Base-by-base conservation (phyloP, 2,888 invertebrate genomes). In the Rhingia campestris region DNA sequence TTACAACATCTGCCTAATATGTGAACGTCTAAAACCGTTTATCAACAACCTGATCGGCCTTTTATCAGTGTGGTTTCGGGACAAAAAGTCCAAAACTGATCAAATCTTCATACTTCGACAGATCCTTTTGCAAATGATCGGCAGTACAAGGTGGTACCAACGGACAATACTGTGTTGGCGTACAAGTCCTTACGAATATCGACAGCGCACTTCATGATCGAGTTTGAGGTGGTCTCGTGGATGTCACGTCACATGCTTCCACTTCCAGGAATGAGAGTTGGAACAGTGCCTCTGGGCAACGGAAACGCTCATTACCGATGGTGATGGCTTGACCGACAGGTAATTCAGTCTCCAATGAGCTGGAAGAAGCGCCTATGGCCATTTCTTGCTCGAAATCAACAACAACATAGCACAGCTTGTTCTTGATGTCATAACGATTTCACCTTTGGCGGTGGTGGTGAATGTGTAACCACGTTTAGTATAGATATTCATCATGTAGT, bases 191-290 rank as follows among this genome's bases (percentile, higher is more conserved):
- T 97, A 94, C 97, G 95, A 94, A 98, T 98, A 92, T 97, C 97
- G 79, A 98, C 97, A 92, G 98, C 98, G 93, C 98, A 98, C 94
- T 97, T 98, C 98, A 98, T 98, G 94, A 98, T 98, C 75, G 97
- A 97, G 92, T 98, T 97, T 95, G 97, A 98, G 39, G 96, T 96
- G 88, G 96, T 96, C 92, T 97, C 96, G 91, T 97, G 97, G 92
- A 97, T 96, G 87, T 96, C 96, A 89, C 95, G 87, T 96, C 96
- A 89, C 95, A 95, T 76, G 96, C 95, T 94, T 96, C 96, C 95
- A 96, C 95, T 89, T 95, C 95, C 93, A 97, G 92, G 96, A 97
- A 97, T 81, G 97, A 96, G 87, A 97, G 97, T 92, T 97, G 97
- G 96, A 97, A 97, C 87, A 97, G 94, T 86, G 97, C 97, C 91